Conservation (phyloP, 2,888 invertebrate species). For the Pristionchus japonicus region DNA sequence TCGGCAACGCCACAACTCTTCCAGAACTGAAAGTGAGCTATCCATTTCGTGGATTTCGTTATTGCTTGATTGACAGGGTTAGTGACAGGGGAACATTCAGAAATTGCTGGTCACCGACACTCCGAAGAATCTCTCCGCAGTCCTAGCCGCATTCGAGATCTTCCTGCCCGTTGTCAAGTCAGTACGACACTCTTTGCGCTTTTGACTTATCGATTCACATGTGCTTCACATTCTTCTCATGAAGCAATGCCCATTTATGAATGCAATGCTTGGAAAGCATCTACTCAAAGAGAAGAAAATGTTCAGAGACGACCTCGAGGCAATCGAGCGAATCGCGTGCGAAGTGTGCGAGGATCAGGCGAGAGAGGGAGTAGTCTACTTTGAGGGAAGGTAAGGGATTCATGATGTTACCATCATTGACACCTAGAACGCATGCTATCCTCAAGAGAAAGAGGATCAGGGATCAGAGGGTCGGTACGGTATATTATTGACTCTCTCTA, state of each 20-base stretch:
- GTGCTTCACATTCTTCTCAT: too few relatives aligned
- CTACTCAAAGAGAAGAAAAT: not conserved
- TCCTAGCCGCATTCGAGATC: conserved; percentile 76
- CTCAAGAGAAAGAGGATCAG: too few relatives aligned
- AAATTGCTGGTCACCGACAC: conserved; percentile 75
- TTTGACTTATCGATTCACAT: too few relatives aligned
- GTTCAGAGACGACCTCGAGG: conserved; percentile 77
- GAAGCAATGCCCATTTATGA: too few relatives aligned
- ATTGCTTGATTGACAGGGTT: not conserved
- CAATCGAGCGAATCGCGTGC: conserved; percentile 79
- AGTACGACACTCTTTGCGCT: conserved; percentile 52
- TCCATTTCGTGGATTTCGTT: too few relatives aligned
- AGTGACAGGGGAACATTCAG: conserved; percentile 74
- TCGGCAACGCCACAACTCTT: conserved; percentile 74
- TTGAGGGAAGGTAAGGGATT: conserved; percentile 77
- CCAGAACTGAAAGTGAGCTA: not conserved
- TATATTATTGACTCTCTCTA: too few relatives aligned
- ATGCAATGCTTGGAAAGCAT: not conserved
- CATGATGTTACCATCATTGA: not conserved
- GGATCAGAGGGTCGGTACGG: too few relatives aligned
- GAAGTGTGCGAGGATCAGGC: conserved; percentile 80
- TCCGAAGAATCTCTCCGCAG: conserved; percentile 76
- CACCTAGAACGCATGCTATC: not conserved
- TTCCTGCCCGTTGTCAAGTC: conserved; percentile 76
- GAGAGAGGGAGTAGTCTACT: conserved; percentile 78